A percentile compares a stretch with the other conserved stretches of the same genome.
phyloP scores from a whole-genome alignment of 2,888 invertebrate genomes.

The Athalia rosae region DNA sequence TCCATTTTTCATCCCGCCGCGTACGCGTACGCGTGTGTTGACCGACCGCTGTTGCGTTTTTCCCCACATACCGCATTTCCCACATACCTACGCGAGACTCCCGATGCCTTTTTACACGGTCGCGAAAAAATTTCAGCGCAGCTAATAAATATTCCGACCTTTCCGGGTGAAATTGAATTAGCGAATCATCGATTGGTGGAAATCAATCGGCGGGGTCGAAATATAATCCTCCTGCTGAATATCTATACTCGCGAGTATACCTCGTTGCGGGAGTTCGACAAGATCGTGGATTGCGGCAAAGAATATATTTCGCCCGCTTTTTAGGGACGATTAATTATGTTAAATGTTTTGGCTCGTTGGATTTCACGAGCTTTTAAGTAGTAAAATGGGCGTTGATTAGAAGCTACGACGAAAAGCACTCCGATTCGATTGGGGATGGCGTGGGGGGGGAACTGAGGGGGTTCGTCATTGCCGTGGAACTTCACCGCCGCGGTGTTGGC shows the following conservation, averaged over 20 bases:
- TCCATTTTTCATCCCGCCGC: slow-evolving; percentile 22
- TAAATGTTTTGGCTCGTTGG: slow-evolving; percentile 55
- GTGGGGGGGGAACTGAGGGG: slow-evolving; percentile 30
- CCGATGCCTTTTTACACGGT: not conserved
- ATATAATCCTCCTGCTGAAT: no score
- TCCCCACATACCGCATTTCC: no score
- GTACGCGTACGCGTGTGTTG: not conserved
- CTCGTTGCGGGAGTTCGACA: no score
- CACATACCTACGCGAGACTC: not conserved
- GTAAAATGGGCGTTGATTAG: slow-evolving; percentile 51
- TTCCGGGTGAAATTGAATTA: not conserved
- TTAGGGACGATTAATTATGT: slow-evolving; percentile 64
- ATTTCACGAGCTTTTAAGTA: slow-evolving; percentile 45
- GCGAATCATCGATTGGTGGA: no score
- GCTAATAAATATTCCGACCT: not conserved
- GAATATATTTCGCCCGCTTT: slow-evolving; percentile 32
- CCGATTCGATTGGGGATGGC: slow-evolving; percentile 56
- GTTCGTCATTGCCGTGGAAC: slow-evolving; percentile 30
- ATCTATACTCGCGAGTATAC: no score
- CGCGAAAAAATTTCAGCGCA: not conserved
- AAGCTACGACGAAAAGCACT: slow-evolving; percentile 62
- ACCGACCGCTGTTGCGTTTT: slow-evolving; percentile 17
- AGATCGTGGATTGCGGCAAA: not conserved
- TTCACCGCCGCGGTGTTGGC: not conserved
- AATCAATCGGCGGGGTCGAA: no score